phyloP scores from a whole-genome alignment of 2,797 vertebrate genomes.

The Dicrostonyx torquatus region DNA sequence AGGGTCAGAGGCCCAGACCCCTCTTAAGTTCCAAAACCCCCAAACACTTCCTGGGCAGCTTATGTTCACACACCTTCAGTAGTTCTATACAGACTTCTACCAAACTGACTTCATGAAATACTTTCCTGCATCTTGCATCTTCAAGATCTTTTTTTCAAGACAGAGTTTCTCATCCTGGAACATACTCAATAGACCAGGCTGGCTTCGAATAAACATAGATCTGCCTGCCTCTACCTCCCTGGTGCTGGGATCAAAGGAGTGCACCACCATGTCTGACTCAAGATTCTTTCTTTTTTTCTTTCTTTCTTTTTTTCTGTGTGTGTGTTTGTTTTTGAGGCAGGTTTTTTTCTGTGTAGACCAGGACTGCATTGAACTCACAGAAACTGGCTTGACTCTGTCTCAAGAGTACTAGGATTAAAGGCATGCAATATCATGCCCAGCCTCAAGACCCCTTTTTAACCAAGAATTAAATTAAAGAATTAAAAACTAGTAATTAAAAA shows the following conservation, averaged over 20 bases:
- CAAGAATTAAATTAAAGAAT: neutral
- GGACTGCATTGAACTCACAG: neutral
- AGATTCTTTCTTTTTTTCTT: neutral
- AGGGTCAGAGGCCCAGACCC: neutral
- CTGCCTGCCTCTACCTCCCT: neutral
- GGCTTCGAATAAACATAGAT: neutral
- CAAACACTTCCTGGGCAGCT: neutral
- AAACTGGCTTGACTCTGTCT: neutral
- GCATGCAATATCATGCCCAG: neutral
- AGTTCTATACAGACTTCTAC: neutral
- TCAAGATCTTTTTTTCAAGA: neutral
- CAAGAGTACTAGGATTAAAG: neutral
- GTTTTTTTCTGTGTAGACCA: neutral
- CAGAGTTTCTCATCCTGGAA: neutral
- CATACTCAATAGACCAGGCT: neutral
- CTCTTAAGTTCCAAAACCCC: neutral
- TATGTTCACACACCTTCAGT: neutral
- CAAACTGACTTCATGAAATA: conserved; percentile 6
- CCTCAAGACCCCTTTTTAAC: conserved; percentile 19
- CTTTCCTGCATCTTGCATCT: neutral
- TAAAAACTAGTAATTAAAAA: neutral
- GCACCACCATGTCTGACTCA: neutral
- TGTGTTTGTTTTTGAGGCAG: neutral
- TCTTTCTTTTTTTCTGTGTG: neutral
- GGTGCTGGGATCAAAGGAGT: neutral